Evolutionary conservation across 2,113 vertebrate genomes (phyloP), one percentile per base, ranked within the genome.

Genomic region (Sebastes schlegelii): DNA sequence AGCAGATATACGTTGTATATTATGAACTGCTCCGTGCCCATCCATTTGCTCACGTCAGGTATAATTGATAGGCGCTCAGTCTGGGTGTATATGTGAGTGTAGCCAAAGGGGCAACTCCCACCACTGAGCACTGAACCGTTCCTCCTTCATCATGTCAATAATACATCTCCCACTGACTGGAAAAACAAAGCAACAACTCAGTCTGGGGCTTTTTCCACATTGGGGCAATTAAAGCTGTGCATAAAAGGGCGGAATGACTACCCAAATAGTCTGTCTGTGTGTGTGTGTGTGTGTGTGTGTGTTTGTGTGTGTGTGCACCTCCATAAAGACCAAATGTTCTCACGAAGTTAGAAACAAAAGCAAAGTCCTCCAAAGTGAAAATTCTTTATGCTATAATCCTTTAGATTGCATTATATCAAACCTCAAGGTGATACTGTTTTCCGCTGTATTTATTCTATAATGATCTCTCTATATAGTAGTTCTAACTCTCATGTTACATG

Each of bases 151-250:
- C n/a, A 49, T 40, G 14, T 54, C 61, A 13, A 19, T 49, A 68
- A 80, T 66, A 54, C 72, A 71, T 77, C 77, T 71, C 49, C 57
- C 43, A 34, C 58, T 76, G 77, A 63, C 77, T 75, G 48, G 2
- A 14, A 76, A 76, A 85, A 76, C 71, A 80, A 76, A 80, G 65
- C 49, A 77, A 51, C 57, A 58, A 23, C 19, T 57, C 23, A 42
- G 26, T 70, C 21, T 69, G 77, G 70, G 74, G 12, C 43, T 1
- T 4, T 63, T 76, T 65, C 71, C 72, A 80, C 64, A 65, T 8
- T 42, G 42, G n/a, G 12, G 5, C 10, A 54, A 26, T 67, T 60
- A 42, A 66, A 74, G 45, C 43, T 51, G 48, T 65, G 21, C 49
- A 4, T 42, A 16, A 21, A 68, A 13, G 14, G 51, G 40, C 0